Base-by-base conservation (phyloP, 2,888 invertebrate species). In the Hypomecis atomaria region DNA sequence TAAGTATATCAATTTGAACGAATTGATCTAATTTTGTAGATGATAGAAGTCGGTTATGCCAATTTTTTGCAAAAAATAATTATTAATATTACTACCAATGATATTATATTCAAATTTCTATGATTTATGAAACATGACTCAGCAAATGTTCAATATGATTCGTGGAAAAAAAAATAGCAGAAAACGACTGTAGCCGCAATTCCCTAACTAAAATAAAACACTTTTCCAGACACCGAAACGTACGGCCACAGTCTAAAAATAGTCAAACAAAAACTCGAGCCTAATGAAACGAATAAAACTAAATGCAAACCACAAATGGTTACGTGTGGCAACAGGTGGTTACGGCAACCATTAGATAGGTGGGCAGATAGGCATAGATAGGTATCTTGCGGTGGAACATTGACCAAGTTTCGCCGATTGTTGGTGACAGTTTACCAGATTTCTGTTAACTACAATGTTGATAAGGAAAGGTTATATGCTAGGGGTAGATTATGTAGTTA, bases 371-470 rank as follows among this genome's bases (percentile, higher is more conserved):
- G 38, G 7, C 0, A 7, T 9, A 40, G 38, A 47, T 40, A 38
- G 38, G n/a, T 47, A 56, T 11, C 45, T 56, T 56, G 56, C 47
- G 56, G 56, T 47, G 55, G 37, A 53, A 33, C 49, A 54, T 54
- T 59, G 43, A 59, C 59, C 59, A 55, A 59, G 59, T 59, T 63
- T 63, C 54, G 44, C 5, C 53, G 48, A 49, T 59, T 55, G 63
- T 23, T 44, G 8, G 10, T 57, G 63, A 59, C 59, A 63, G 58
- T 55, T 61, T 44, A 54, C 43, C 44, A 49, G 62, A 54, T 54
- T 43, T 43, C 54, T 54, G 57, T 62, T 50, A 63, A 54, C 58
- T 53, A 38, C 48, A n/a, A 37, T 58, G 53, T 48, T 48, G 56
- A 57, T 62, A 61, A 38, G 48, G 11, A 50, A 43, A 23, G 34